Evolutionary conservation across 2,113 vertebrate genomes (phyloP).

Genomic region (Peromyscus polionotus): DNA sequence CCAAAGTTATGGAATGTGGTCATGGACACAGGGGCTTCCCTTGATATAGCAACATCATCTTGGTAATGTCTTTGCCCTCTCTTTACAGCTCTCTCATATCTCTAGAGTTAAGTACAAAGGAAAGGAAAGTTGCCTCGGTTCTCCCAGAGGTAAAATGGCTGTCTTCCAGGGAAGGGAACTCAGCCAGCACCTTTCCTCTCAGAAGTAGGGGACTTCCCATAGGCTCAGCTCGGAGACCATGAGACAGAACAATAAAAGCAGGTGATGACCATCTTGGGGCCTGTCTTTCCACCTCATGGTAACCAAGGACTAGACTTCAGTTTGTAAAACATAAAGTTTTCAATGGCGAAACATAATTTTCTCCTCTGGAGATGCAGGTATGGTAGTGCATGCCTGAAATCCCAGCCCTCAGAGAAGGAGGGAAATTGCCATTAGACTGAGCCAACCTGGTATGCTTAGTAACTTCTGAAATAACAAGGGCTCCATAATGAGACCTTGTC

Average conservation of each 20-base stretch:
- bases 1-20: conserved; percentile 19
- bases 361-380: background rate
- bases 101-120: background rate
- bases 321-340: conserved; percentile 16
- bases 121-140: background rate
- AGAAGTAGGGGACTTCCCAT: background rate
- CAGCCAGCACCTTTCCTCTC: background rate
- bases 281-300: background rate
- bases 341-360: background rate
- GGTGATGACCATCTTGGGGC: background rate
- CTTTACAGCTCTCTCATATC: background rate
- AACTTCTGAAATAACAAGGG: background rate
- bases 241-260: conserved; percentile 25
- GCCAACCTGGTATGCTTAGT: background rate
- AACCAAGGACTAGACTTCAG: conserved; percentile 9
- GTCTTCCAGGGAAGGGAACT: background rate
- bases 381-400: background rate
- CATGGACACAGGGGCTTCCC: background rate
- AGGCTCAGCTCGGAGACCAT: background rate
- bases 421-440: background rate
- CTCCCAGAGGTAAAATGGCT: background rate
- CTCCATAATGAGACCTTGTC: background rate
- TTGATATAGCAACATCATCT: background rate
- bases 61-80: background rate
- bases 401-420: too few species aligned